These are phyloP conservation scores for Campoplex nolae DNA, from an alignment of 2,888 invertebrate genomes.

Conservation along the genomic window DNA sequence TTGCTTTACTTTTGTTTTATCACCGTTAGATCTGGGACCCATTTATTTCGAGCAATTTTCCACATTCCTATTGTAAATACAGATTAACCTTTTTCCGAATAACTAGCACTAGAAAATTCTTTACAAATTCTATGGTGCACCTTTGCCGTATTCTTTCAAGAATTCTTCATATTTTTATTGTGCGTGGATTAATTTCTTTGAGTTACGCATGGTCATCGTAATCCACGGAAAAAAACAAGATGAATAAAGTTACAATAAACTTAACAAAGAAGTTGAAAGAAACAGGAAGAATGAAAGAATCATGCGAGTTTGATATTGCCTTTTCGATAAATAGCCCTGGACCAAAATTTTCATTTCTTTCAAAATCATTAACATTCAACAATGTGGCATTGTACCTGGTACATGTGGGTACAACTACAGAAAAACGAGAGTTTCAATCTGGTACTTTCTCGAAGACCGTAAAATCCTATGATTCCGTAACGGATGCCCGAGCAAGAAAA, in stretches of 20 bases:
- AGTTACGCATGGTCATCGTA: neutral
- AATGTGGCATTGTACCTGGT: constrained; percentile 28
- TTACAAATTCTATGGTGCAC: constrained; percentile 12
- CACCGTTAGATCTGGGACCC: constrained; percentile 37
- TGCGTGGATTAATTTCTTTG: neutral
- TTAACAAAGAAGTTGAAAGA: too few relatives aligned
- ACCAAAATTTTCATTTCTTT: neutral
- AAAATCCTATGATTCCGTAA: constrained; percentile 41
- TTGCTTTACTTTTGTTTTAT: constrained; percentile 44
- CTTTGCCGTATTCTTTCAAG: neutral
- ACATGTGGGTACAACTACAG: constrained; percentile 7
- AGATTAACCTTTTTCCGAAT: neutral
- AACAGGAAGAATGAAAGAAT: constrained; percentile 12
- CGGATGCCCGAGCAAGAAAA: constrained; percentile 18
- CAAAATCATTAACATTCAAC: constrained; percentile 23
- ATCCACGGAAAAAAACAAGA: neutral
- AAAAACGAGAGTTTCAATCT: constrained; percentile 19
- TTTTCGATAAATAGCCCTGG: constrained; percentile 1
- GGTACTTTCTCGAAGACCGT: constrained; percentile 55
- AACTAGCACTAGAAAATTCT: constrained; percentile 46
- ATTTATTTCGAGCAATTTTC: constrained; percentile 50
- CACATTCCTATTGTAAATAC: constrained; percentile 24
- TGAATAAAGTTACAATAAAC: constrained; percentile 10
- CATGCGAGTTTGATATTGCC: neutral
- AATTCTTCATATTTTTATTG: neutral